Percentiles rank a stretch among this genome's conserved stretches.
Evolutionary conservation across 2,888 invertebrate genomes (phyloP).

Genomic region (Ctenicera cuprea): DNA sequence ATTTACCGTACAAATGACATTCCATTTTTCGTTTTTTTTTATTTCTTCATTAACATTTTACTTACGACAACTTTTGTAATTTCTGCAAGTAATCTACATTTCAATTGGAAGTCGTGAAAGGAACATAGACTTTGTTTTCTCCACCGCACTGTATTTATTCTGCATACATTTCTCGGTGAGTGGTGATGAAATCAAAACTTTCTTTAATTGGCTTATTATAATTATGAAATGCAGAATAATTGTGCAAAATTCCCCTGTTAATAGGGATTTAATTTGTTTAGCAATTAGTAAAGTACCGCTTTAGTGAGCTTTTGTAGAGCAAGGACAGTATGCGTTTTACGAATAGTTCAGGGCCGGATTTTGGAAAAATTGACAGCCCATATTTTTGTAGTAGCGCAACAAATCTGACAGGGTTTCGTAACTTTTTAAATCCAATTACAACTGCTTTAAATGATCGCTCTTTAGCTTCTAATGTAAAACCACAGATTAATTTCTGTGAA

Average conservation of each 20-base stretch:
- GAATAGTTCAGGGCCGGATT: too few species aligned
- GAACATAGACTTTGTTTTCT: conserved; percentile 12
- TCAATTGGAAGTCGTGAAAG: conserved; percentile 15
- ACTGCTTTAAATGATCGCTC: too few species aligned
- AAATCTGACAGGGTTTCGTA: too few species aligned
- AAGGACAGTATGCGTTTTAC: too few species aligned
- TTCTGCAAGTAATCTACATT: conserved; percentile 19
- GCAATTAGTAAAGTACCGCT: too few species aligned
- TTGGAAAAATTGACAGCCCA: neutral
- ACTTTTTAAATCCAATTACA: too few species aligned
- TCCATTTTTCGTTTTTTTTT: too few species aligned
- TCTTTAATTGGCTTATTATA: conserved; percentile 1
- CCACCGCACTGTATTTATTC: conserved; percentile 6
- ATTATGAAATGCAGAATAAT: neutral
- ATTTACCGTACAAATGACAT: too few species aligned
- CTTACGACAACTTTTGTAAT: conserved; percentile 1
- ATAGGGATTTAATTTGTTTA: neutral
- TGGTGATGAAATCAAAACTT: conserved; percentile 23
- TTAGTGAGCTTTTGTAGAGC: too few species aligned
- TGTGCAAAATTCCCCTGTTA: neutral
- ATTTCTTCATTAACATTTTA: too few species aligned
- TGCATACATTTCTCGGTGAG: conserved; percentile 15
- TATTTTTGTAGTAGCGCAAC: neutral
- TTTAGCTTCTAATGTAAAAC: too few species aligned
- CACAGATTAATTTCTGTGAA: too few species aligned